Evolutionary conservation across 2,888 invertebrate genomes (phyloP).

Genomic region (Cephus runcator): DNA sequence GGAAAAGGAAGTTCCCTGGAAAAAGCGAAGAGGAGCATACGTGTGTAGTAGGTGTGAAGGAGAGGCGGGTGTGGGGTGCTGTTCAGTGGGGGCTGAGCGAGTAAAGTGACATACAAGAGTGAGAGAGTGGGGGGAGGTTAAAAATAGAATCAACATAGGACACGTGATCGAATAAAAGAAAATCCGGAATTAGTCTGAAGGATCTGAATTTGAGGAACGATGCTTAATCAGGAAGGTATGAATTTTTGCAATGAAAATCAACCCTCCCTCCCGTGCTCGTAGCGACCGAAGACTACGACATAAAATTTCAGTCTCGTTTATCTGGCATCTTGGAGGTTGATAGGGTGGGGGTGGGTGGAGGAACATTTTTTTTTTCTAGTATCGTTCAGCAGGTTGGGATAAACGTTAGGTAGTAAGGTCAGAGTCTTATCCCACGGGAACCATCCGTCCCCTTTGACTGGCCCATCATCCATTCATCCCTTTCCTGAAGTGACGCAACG

Average conservation of each 20-base stretch:
- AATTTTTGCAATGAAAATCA: neutral
- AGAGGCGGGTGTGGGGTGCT: neutral
- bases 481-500: neutral
- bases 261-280: neutral
- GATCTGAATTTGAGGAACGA: neutral
- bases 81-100: neutral
- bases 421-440: neutral
- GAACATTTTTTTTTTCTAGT: neutral
- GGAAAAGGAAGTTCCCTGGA: slow-evolving; percentile 47
- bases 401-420: neutral
- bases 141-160: neutral
- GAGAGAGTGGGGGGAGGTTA: neutral
- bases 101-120: neutral
- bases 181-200: neutral
- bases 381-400: neutral
- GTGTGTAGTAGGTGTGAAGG: neutral
- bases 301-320: neutral
- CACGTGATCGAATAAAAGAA: neutral
- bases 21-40: neutral
- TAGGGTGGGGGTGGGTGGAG: neutral
- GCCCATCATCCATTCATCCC: neutral
- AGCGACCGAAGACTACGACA: neutral
- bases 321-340: neutral
- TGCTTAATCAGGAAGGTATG: neutral
- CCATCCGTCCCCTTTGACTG: neutral